Evolutionary conservation across 2,888 invertebrate genomes (phyloP), one percentile per base, ranked within the genome.

Genomic region (Dascillus cervinus): DNA sequence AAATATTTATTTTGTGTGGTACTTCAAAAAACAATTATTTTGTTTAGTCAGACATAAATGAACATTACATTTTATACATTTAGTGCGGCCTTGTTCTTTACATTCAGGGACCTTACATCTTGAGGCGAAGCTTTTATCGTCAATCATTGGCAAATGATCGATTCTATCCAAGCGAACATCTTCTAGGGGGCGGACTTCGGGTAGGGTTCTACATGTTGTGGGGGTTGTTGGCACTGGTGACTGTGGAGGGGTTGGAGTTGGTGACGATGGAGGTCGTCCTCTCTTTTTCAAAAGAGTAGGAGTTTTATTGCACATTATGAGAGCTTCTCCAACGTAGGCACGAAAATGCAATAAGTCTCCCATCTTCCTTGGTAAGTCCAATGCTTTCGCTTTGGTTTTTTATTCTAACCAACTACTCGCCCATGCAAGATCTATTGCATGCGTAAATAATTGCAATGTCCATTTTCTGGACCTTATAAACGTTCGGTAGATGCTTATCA

Each of bases 361-460:
- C 11, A 25, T 21, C 17, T 35, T 35, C 26, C 12, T 14, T 17
- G 35, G 22, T 13, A 32, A 19, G n/a, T 11, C 26, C 3, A 35
- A 21, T 22, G 12, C 11, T 4, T 9, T 22, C 3, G 23, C 30
- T 11, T 39, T 20, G 20, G 19, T 33, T 26, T 24, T 17, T 21
- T 46, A 47, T 23, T 43, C 44, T 8, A 44, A 23, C 46, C 47
- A 47, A 20, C 34, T 34, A 27, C 44, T 44, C 13, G 29, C 37
- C 11, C 32, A 32, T 9, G 38, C 41, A 13, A 44, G 11, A 31
- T 49, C 45, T 9, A 42, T 29, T n/a, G 35, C 39, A 23, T 46
- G 39, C 23, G 32, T 36, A 21, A 41, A 34, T 10, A 41, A 19
- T 3, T 13, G 11, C 3, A 24, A 13, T 6, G 34, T 26, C 41